Percentiles rank a stretch among this genome's conserved stretches.
Evolutionary conservation across 1,140 invertebrate genomes (phyloP).

Genomic region (Chrysoperla carnea): DNA sequence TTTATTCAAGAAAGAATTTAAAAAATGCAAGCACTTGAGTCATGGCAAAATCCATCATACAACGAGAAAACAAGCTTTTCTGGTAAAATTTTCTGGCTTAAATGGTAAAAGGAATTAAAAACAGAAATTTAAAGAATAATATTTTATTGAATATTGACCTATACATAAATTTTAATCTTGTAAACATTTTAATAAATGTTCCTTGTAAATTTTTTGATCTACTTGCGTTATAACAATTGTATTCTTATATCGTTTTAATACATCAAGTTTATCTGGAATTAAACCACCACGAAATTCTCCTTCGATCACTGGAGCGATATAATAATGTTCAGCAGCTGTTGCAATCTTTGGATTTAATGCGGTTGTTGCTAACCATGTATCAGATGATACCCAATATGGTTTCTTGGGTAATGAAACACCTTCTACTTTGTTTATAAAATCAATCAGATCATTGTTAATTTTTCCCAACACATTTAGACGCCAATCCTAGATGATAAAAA

Average conservation of each 20-base stretch:
- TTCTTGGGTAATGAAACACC: not conserved
- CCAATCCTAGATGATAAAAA: not conserved
- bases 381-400: not conserved
- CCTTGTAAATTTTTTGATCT: too few species aligned
- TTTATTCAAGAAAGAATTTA: too few species aligned
- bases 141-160: too few species aligned
- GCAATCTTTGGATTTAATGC: not conserved
- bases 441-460: not conserved
- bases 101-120: too few species aligned
- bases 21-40: too few species aligned
- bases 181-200: too few species aligned
- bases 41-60: too few species aligned
- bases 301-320: not conserved
- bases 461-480: not conserved
- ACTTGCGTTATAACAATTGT: too few species aligned
- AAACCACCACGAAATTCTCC: not conserved
- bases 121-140: too few species aligned
- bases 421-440: not conserved
- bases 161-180: too few species aligned
- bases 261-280: not conserved
- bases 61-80: too few species aligned
- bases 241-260: not conserved
- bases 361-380: not conserved
- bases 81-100: too few species aligned
- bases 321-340: not conserved